Evolutionary conservation across 2,888 invertebrate genomes (phyloP), one percentile per base, ranked within the genome.

Genomic region (Amblyjoppa proteus): DNA sequence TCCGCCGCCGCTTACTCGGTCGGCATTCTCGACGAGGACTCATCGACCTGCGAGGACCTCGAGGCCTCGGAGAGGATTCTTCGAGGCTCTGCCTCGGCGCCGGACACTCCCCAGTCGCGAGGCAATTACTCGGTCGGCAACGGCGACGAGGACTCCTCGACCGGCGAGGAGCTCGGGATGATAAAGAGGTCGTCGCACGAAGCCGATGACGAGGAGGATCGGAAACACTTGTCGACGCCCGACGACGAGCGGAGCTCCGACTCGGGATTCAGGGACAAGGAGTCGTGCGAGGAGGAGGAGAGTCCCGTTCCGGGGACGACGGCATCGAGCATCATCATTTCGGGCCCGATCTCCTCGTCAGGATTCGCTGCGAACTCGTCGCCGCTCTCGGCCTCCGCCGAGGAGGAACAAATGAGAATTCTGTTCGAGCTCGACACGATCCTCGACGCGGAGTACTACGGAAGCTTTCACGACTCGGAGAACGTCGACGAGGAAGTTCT

Each of bases 201-300:
- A 64, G 86, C 89, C 71, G 91, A 92, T 4, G 94, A 94, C 13
- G 94, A 94, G n/a, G 94, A 94, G n/a, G 94, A 94, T 9, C 90
- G 93, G 41, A 94, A 94, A 49, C 94, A 94, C 73, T 89, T 94
- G n/a, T 93, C 94, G 25, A 95, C 95, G 0, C 95, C 95, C 0
- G 95, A 95, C 81, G 95, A 95, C 74, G 95, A 95, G 83, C 91
- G 94, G 31, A 95, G 95, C 85, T 94, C 94, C n/a, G 95, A 95
- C 83, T 94, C 94, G 25, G 95, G 95, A 69, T 95, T 95, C 76
- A 91, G 95, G 16, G 95, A 95, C 82, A 95, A 95, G 85, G 95
- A 94, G 79, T 94, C 94, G 0, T 94, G 93, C 73, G 94, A 94
- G 81, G 94, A 93, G 45, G 94, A 94, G 70, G 94, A 93, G 80